phyloP scores from a whole-genome alignment of 2,797 vertebrate species.

The Glossophaga mutica region DNA sequence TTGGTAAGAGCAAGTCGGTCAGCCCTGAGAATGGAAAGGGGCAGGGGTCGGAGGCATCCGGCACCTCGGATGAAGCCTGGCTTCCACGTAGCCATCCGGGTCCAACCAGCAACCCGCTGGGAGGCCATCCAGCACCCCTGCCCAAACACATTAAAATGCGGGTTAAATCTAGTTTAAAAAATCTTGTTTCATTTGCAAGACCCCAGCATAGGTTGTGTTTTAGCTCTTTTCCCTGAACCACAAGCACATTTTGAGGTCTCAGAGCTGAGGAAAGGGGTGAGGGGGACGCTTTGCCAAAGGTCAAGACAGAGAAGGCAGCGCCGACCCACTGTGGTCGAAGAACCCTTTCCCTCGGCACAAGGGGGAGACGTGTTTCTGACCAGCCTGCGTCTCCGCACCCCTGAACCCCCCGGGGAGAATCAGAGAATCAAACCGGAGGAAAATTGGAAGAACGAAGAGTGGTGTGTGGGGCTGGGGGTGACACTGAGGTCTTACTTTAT shows the following conservation, averaged over 20 bases:
- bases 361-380: rapidly evolving
- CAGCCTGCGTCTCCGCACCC: rapidly evolving
- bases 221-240: neutral
- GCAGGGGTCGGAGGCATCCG: neutral
- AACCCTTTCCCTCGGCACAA: rapidly evolving
- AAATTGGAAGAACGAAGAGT: neutral
- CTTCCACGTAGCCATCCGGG: rapidly evolving
- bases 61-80: neutral
- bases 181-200: neutral
- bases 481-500: neutral
- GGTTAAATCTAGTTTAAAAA: neutral
- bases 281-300: neutral
- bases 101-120: neutral
- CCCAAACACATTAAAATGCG: neutral
- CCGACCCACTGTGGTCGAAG: rapidly evolving
- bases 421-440: neutral
- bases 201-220: neutral
- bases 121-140: neutral
- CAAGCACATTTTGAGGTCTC: neutral
- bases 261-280: neutral
- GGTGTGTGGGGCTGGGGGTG: neutral
- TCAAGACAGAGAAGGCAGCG: neutral
- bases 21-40: neutral
- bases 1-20: neutral
- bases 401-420: too few relatives aligned